Evolutionary conservation across 2,797 vertebrate genomes (phyloP).

Genomic region (Yasuhikotakia modesta): DNA sequence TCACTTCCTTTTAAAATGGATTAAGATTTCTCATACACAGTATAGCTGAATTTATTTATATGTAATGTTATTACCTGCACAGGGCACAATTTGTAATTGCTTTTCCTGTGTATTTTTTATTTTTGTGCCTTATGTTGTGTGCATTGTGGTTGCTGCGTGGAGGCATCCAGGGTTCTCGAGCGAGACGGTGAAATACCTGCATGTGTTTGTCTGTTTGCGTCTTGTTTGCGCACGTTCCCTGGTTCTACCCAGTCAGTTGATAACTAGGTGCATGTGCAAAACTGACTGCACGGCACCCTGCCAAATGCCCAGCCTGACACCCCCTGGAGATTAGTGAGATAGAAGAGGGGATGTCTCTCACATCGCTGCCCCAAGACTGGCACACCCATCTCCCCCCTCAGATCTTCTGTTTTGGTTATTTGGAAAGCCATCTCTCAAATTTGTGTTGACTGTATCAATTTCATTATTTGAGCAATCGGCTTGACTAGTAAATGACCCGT

Average conservation of each 20-base stretch:
- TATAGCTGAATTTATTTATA: not conserved
- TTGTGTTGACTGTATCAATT: not conserved
- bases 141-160: not conserved
- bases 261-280: conserved; percentile 66
- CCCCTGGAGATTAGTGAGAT: conserved; percentile 62
- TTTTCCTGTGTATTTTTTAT: not conserved
- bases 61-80: conserved; percentile 18
- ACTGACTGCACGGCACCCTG: conserved; percentile 64
- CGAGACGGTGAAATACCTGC: not conserved
- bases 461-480: not conserved
- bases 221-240: conserved; percentile 27
- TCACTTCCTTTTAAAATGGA: not conserved
- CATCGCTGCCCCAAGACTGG: conserved; percentile 57
- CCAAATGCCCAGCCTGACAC: conserved; percentile 59
- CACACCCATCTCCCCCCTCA: conserved; percentile 46
- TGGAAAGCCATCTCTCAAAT: conserved; percentile 4
- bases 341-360: conserved; percentile 64
- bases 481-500: not conserved
- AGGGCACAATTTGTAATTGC: conserved; percentile 17
- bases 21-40: not conserved
- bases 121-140: conserved; percentile 2
- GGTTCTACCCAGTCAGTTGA: conserved; percentile 45
- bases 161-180: not conserved
- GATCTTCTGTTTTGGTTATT: not conserved
- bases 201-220: conserved; percentile 21